Base-by-base conservation (phyloP, 2,888 invertebrate species). In the Conistra vaccinii region DNA sequence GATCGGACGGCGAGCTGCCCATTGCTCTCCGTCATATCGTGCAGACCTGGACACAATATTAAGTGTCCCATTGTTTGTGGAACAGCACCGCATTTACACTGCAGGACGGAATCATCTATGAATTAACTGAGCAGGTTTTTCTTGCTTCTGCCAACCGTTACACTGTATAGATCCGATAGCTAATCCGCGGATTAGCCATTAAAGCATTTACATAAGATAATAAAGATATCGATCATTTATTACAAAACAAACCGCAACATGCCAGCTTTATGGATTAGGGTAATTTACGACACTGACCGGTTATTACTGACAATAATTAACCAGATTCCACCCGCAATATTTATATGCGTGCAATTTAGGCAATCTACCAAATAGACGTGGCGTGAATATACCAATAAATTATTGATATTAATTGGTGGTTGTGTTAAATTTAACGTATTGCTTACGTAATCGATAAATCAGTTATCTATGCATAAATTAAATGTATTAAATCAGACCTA, bases 301-400 rank as follows among this genome's bases (percentile, higher is more conserved):
- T 78, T 71, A 60, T 63, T 66, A 69, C 67, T 39, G 63, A 67
- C 71, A 82, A 75, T 81, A 57, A 76, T 74, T 78, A 71, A 72
- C 60, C 53, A 81, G 68, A 80, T 78, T 78, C 68, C 35, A 81
- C 42, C 51, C 20, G 23, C 26, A 58, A 69, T 84, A 45, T 82
- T 83, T 57, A 82, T 72, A 55, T 35, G 55, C 51, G 32, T 76
- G 72, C 69, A 66, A 66, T 81, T 57, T 73, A 66, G 76, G 69
- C 74, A 76, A 74, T 74, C 83, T 72, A 82, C 73, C 72, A 83
- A 86, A 76, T 67, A 85, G 74, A 73, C 78, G 78, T 71, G 70
- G 58, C 81, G 83, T 83, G 77, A 78, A 80, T 69, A 79, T 75
- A 70, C 67, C 55, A 80, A 80, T 83, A 71, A 78, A 78, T 80